A percentile compares a stretch with the other conserved stretches of the same genome.
These are phyloP conservation scores for Palythoa heliodiscus DNA, from an alignment of 92 coral and sea anemone genomes.

Conservation along the genomic window DNA sequence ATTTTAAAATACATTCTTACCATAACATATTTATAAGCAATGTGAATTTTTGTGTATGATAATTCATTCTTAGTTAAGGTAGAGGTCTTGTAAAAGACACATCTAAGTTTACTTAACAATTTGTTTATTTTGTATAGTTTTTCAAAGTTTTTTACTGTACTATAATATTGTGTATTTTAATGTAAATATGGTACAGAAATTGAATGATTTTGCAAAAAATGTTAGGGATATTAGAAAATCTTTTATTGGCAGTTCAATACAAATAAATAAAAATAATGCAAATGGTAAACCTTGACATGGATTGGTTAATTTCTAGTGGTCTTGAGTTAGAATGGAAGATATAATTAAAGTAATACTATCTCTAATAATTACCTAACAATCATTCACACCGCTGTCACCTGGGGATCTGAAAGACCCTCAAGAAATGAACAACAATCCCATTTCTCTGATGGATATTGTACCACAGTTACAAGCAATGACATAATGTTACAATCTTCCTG, in stretches of 20 bases:
- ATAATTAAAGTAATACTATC: too few species aligned
- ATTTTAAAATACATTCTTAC: background rate
- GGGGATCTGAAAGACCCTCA: too few species aligned
- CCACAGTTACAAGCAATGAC: too few species aligned
- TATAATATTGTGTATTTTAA: conserved; percentile 27
- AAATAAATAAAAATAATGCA: conserved; percentile 20
- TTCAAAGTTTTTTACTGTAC: conserved; percentile 41
- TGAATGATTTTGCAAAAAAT: conserved; percentile 37
- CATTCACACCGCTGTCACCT: too few species aligned
- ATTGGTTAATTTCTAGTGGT: background rate
- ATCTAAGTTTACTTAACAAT: background rate
- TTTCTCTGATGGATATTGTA: too few species aligned
- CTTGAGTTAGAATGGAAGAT: too few species aligned
- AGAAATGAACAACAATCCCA: too few species aligned
- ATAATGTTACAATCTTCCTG: too few species aligned
- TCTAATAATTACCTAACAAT: too few species aligned
- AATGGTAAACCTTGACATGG: background rate
- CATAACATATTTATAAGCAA: conserved; percentile 22
- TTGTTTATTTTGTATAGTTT: conserved; percentile 47
- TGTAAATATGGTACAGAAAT: conserved; percentile 41
- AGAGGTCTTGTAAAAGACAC: conserved; percentile 10
- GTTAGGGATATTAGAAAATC: conserved; percentile 7
- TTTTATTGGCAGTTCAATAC: conserved; percentile 7
- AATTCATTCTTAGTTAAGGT: background rate
- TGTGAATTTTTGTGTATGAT: background rate